Evolutionary conservation across 2,113 vertebrate genomes (phyloP).

Genomic region (Notiomystis cincta): DNA sequence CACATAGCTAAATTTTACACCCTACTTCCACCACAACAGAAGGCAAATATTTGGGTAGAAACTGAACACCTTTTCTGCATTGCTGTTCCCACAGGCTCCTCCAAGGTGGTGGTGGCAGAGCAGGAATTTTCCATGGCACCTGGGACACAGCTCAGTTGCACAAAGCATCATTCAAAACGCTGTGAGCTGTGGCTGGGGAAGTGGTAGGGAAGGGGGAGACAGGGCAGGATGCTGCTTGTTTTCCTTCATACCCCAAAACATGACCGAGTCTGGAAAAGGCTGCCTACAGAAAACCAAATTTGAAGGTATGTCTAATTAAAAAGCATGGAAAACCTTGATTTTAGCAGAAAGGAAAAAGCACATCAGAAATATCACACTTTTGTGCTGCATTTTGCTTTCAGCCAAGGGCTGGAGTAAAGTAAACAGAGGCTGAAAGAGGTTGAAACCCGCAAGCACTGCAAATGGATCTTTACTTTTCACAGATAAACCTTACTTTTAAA

Average conservation of each 20-base stretch:
- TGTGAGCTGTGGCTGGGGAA: rapidly evolving
- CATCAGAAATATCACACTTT: background rate
- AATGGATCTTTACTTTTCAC: background rate
- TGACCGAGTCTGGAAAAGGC: background rate
- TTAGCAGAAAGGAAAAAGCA: rapidly evolving
- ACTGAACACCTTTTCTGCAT: background rate
- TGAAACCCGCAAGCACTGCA: background rate
- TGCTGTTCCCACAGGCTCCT: background rate
- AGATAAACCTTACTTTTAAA: background rate
- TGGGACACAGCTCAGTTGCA: background rate
- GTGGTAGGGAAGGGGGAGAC: background rate
- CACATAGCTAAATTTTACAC: background rate
- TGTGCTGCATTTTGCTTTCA: background rate
- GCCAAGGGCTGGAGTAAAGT: background rate
- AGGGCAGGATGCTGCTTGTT: background rate
- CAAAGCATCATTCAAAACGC: background rate
- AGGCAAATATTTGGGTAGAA: background rate
- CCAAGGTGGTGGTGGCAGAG: background rate
- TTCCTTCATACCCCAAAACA: background rate
- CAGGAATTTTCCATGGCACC: background rate
- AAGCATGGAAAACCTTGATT: background rate
- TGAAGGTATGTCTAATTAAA: background rate
- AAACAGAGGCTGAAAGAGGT: background rate
- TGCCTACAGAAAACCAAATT: background rate
- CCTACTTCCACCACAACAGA: background rate